These are phyloP conservation scores for Lichenostomus cassidix DNA, from an alignment of 2,113 vertebrate species.

Conservation along the genomic window DNA sequence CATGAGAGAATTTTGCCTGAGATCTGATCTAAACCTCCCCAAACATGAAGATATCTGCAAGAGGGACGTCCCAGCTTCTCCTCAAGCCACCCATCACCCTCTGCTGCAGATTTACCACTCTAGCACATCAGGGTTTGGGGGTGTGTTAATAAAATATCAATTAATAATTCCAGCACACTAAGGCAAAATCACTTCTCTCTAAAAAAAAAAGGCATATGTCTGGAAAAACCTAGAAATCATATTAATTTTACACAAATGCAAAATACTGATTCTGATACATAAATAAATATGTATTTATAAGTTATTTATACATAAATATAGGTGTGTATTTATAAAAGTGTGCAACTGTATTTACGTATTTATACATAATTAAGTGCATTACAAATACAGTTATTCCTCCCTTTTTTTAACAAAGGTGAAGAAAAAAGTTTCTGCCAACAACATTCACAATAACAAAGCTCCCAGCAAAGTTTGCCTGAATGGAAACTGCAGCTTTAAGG, in stretches of 20 bases:
- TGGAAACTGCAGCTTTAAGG: not conserved
- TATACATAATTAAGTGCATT: not conserved
- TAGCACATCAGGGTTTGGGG: not conserved
- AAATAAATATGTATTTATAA: too few species aligned
- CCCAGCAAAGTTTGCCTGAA: not conserved
- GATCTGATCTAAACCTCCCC: not conserved
- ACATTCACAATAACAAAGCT: not conserved
- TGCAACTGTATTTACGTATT: not conserved
- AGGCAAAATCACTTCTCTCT: not conserved
- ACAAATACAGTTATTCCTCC: not conserved
- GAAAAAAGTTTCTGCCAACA: not conserved
- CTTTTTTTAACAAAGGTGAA: not conserved
- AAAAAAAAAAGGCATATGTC: not conserved
- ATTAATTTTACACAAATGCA: not conserved
- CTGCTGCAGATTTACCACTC: not conserved
- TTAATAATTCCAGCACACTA: fast-evolving
- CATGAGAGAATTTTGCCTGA: not conserved
- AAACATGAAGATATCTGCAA: not conserved
- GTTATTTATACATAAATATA: not conserved
- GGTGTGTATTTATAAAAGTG: not conserved
- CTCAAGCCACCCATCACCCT: not conserved
- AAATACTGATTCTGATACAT: not conserved
- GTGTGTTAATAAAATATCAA: not conserved
- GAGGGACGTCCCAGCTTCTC: not conserved
- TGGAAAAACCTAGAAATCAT: not conserved